Evolutionary conservation across 2,888 invertebrate species (phyloP), one percentile per base, ranked within the genome.

Genomic region (Lithophane socia): DNA sequence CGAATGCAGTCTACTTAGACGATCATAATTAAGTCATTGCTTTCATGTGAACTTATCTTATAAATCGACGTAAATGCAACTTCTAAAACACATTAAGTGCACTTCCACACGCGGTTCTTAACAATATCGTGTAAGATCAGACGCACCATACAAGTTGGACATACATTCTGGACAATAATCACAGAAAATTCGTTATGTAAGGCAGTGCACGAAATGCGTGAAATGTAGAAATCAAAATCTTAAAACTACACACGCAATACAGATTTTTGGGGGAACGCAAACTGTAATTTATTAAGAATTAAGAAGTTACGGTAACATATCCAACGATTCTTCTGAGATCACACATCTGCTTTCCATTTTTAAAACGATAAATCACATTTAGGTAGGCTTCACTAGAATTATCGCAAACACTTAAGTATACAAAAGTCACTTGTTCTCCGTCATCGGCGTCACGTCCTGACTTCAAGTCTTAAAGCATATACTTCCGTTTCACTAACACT

Each of bases 1-100:
- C 92, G 95, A 96, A 96, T 96, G 95, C 96, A 96, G 96, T 96
- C 96, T 96, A 96, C 94, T 92, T 91, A 93, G 90, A 94, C 92
- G 91, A 93, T 93, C 90, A 91, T 92, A 91, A 90, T 93, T 92
- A 93, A 94, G 94, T 95, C 93, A 96, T 96, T 95, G 94, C 94
- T 95, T 95, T 92, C 91, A 86, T 92, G 92, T 93, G 92, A 93
- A 93, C 92, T 84, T 88, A 80, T 86, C 90, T 92, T 91, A 92
- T 89, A 91, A 91, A 91, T 89, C 91, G 91, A 93, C 93, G 91
- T 95, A 95, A 95, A 96, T 95, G 95, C 95, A 94, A 94, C 92
- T 93, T 94, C 90, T 93, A 92, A 86, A 91, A 90, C 90, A 90
- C 91, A 90, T 89, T 91, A 89, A 89, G 91, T 92, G 91, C 92